Evolutionary conservation across 2,113 vertebrate genomes (phyloP).

Genomic region (Artemisiospiza belli): DNA sequence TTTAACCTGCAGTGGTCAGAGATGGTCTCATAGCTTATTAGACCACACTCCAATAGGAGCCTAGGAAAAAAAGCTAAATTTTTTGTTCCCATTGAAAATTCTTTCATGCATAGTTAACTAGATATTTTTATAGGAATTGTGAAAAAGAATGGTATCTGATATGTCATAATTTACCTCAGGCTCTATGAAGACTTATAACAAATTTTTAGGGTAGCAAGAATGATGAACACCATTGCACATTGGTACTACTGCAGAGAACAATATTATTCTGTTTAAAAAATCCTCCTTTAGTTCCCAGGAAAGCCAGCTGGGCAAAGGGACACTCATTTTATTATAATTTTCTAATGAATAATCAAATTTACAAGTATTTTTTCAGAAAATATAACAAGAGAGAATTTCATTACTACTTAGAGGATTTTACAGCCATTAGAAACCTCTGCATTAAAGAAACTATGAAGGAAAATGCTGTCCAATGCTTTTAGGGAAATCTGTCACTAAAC

Average conservation of each 20-base stretch:
- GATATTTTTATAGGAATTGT: not conserved
- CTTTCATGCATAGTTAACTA: not conserved
- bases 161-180: constrained; percentile 11
- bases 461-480: not conserved
- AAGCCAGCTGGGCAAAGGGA: constrained; percentile 15
- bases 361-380: not conserved
- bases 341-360: not conserved
- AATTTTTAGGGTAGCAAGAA: constrained; percentile 15
- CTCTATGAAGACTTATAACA: not conserved
- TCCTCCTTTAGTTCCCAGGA: not conserved
- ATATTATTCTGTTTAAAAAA: not conserved
- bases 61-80: not conserved
- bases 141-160: not conserved
- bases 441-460: not conserved
- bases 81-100: not conserved
- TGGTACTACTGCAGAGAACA: not conserved
- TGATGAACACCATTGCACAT: not conserved
- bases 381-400: not conserved
- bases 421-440: not conserved
- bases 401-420: not conserved
- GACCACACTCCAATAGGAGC: not conserved
- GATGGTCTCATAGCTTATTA: not conserved
- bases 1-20: not conserved
- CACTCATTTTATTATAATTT: not conserved
- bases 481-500: not conserved